A percentile compares a stretch with the other conserved stretches of the same genome.
Evolutionary conservation across 2,113 vertebrate species (phyloP).

Genomic region (Micronycteris hirsuta): DNA sequence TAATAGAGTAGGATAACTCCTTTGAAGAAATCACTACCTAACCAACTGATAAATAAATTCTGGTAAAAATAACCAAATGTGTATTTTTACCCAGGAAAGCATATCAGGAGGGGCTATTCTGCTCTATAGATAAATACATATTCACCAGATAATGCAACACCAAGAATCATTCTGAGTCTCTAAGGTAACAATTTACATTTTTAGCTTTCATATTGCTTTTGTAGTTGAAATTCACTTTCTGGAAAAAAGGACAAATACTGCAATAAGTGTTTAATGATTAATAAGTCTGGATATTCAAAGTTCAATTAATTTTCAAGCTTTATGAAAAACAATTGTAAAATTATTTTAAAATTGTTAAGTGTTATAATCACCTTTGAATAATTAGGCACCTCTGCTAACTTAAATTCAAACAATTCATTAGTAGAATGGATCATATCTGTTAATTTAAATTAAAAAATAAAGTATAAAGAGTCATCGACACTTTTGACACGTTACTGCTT

Average conservation of each 20-base stretch:
- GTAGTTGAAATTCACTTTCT: background rate
- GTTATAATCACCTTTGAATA: background rate
- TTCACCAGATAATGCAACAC: slow-evolving; percentile 33
- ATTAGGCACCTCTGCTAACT: background rate
- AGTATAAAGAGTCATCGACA: background rate
- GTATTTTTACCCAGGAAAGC: slow-evolving; percentile 42
- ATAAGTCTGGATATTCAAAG: background rate
- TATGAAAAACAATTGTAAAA: background rate
- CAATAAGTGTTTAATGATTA: background rate
- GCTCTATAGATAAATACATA: slow-evolving; percentile 30
- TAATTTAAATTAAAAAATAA: slow-evolving; percentile 43
- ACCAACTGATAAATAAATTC: slow-evolving; percentile 47
- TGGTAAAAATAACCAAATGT: slow-evolving; percentile 51
- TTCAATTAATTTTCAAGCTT: slow-evolving; percentile 9
- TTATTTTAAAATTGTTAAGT: background rate
- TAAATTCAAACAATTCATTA: background rate
- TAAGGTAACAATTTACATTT: slow-evolving; percentile 54
- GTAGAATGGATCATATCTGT: background rate
- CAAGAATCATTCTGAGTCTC: slow-evolving; percentile 38
- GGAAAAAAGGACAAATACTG: background rate
- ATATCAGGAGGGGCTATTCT: background rate
- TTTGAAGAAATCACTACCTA: slow-evolving; percentile 20
- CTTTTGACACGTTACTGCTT: background rate
- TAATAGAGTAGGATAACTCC: background rate
- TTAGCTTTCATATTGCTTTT: slow-evolving; percentile 1